These are phyloP conservation scores for Solenopsis invicta DNA, from an alignment of 1,140 invertebrate species.

Conservation along the genomic window DNA sequence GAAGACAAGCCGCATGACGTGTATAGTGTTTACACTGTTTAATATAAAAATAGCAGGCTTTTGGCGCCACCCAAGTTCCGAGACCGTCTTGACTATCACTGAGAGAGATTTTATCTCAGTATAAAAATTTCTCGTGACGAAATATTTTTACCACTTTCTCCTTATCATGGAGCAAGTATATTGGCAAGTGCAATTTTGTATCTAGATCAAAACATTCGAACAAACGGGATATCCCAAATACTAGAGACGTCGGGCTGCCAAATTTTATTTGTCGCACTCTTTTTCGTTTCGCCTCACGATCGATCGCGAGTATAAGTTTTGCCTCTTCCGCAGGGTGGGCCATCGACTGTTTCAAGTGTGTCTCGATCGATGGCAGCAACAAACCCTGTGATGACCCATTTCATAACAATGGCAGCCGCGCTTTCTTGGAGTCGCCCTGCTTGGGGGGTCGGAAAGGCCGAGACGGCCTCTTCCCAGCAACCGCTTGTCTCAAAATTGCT, in stretches of 20 bases:
- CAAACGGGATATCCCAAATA: not conserved
- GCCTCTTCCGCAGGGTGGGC: slow-evolving; percentile 84
- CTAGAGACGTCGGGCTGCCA: not conserved
- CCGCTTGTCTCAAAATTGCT: slow-evolving; percentile 97
- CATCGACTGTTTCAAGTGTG: slow-evolving; percentile 99
- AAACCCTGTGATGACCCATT: slow-evolving; percentile 98
- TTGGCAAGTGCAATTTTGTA: not conserved
- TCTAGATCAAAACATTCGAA: not conserved
- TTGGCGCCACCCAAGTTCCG: not conserved
- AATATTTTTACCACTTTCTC: not conserved
- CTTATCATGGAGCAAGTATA: too few species aligned
- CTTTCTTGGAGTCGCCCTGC: slow-evolving; percentile 96
- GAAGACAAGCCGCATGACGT: not conserved
- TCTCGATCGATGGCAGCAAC: slow-evolving; percentile 95
- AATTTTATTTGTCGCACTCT: not conserved
- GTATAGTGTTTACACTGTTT: slow-evolving; percentile 50
- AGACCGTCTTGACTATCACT: not conserved
- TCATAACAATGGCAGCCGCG: slow-evolving; percentile 95
- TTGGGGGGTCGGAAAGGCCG: slow-evolving; percentile 96
- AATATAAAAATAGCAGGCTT: slow-evolving; percentile 37
- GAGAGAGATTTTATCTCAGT: not conserved
- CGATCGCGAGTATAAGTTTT: not conserved
- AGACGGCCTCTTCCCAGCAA: slow-evolving; percentile 97
- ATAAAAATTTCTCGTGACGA: not conserved
- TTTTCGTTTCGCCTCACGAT: not conserved